phyloP scores from a whole-genome alignment of 2,888 invertebrate species.

The Hemistola chrysoprasaria region DNA sequence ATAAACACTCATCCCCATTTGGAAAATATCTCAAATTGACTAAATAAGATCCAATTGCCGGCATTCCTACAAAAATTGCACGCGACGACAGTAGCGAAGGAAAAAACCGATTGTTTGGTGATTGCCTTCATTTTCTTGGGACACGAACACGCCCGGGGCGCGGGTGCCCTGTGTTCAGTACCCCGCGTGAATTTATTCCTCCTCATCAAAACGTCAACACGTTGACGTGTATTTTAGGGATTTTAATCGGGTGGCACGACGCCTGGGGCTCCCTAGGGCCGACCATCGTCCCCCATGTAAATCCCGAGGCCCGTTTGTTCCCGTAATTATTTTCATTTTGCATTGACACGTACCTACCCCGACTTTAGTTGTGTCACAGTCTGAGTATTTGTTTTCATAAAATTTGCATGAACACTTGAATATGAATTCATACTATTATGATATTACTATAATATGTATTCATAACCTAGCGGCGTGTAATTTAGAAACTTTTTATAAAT shows the following conservation, averaged over 20 bases:
- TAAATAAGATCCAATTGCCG: conserved; percentile 29
- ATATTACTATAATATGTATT: no score
- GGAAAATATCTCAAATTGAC: conserved; percentile 28
- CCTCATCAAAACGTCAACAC: conserved; percentile 80
- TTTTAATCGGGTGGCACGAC: conserved; percentile 65
- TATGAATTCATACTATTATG: no score
- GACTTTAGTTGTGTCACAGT: conserved; percentile 53
- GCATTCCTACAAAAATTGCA: conserved; percentile 42
- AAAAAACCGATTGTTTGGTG: conserved; percentile 45
- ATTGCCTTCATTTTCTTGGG: conserved; percentile 76
- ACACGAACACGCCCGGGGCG: conserved; percentile 61
- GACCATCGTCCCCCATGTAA: conserved; percentile 62
- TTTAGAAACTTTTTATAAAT: no score
- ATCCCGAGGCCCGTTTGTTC: conserved; percentile 56
- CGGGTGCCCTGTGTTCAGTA: conserved; percentile 29
- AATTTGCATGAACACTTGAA: conserved; percentile 1
- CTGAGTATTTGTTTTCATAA: conserved; percentile 12
- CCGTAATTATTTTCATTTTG: conserved; percentile 71
- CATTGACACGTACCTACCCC: conserved; percentile 57
- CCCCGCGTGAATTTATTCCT: conserved; percentile 63
- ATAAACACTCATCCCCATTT: conserved; percentile 14
- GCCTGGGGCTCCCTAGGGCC: conserved; percentile 29
- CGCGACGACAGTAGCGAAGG: conserved; percentile 43
- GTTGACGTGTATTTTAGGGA: conserved; percentile 77
- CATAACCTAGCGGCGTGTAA: no score